A percentile compares a stretch with the other conserved stretches of the same genome.
phyloP scores from a whole-genome alignment of 2,888 invertebrate genomes.

The Amiota communis region DNA sequence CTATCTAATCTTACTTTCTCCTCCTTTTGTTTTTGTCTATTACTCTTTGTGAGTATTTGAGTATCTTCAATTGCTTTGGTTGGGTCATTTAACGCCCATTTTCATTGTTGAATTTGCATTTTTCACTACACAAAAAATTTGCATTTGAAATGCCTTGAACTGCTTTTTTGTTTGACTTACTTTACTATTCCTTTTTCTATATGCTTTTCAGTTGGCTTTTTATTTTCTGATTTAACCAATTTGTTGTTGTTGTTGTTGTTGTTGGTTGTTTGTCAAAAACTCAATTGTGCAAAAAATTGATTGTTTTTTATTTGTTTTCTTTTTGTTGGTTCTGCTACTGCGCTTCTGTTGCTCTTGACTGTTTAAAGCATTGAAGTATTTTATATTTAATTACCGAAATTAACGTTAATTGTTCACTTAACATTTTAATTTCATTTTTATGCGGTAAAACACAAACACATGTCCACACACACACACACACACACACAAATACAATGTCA shows the following conservation, averaged over 20 bases:
- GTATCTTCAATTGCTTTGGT: too few relatives aligned
- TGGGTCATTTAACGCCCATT: background rate
- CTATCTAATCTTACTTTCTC: too few relatives aligned
- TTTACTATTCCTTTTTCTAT: background rate
- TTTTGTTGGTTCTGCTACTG: background rate
- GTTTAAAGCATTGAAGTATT: background rate
- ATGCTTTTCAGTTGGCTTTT: background rate
- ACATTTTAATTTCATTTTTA: background rate
- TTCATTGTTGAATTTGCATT: background rate
- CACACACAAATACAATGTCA: background rate
- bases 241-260: background rate
- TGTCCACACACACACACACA: background rate
- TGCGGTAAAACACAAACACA: background rate
- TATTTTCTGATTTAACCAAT: background rate
- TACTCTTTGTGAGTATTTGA: too few relatives aligned
- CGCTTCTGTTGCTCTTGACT: too few relatives aligned
- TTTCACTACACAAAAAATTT: background rate
- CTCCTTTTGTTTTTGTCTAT: too few relatives aligned
- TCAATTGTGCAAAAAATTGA: background rate
- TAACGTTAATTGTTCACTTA: background rate
- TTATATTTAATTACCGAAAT: background rate
- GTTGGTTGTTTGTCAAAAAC: too few relatives aligned
- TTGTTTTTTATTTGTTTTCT: background rate
- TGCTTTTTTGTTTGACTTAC: background rate
- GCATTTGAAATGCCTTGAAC: constrained; percentile 6